A percentile compares a stretch with the other conserved stretches of the same genome.
phyloP scores from a whole-genome alignment of 2,888 invertebrate genomes.

The Patella depressa region DNA sequence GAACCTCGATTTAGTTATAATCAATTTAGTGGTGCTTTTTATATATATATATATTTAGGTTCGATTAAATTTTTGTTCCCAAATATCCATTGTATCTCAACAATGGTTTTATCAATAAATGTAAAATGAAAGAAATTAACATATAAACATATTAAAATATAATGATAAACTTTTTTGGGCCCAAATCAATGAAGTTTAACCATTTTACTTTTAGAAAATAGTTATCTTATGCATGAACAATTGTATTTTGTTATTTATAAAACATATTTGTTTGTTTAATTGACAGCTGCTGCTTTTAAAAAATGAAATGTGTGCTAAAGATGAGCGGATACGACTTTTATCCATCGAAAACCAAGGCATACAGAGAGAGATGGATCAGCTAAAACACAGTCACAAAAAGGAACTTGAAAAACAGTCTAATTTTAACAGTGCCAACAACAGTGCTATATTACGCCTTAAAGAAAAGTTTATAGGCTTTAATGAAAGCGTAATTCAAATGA shows the following conservation, averaged over 20 bases:
- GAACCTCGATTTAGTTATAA: too few relatives aligned
- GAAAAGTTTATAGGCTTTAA: slow-evolving; percentile 47
- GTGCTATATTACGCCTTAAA: slow-evolving; percentile 44
- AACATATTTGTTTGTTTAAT: background rate
- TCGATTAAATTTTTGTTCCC: too few relatives aligned
- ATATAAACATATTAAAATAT: too few relatives aligned
- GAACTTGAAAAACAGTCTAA: slow-evolving; percentile 48
- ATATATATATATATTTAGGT: too few relatives aligned
- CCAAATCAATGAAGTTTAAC: too few relatives aligned
- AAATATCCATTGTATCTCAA: too few relatives aligned
- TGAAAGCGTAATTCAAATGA: slow-evolving; percentile 40
- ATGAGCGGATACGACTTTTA: slow-evolving; percentile 19
- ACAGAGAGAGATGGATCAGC: slow-evolving; percentile 35
- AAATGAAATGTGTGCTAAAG: slow-evolving; percentile 34
- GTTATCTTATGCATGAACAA: background rate
- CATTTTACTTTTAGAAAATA: background rate
- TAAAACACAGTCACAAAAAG: slow-evolving; percentile 36
- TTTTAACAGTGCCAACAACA: slow-evolving; percentile 54
- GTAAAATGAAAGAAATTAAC: too few relatives aligned
- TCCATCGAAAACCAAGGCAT: slow-evolving; percentile 35
- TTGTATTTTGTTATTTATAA: background rate
- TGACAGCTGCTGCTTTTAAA: slow-evolving; percentile 40
- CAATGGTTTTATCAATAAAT: too few relatives aligned
- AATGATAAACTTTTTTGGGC: too few relatives aligned
- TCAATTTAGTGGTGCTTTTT: too few relatives aligned